Conservation (phyloP, 2,888 invertebrate genomes). For the Metellina segmentata region DNA sequence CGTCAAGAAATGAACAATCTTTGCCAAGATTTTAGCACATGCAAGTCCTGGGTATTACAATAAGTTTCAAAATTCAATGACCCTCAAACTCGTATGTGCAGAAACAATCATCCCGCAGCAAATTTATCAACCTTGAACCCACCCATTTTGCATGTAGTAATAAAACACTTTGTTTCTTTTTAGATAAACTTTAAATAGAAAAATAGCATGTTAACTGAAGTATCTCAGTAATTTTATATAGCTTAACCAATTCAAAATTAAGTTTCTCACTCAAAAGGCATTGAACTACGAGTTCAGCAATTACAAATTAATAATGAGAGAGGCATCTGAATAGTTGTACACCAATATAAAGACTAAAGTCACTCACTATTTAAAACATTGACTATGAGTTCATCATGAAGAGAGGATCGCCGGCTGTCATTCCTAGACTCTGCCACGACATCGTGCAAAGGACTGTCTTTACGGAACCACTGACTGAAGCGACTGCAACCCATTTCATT, state of each 20-base stretch:
- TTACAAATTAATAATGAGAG: not conserved
- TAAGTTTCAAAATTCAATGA: too few relatives aligned
- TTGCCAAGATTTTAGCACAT: too few relatives aligned
- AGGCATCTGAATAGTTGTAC: not conserved
- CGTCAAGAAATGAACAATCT: too few relatives aligned
- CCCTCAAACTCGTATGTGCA: too few relatives aligned
- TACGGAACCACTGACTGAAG: slow-evolving; percentile 85
- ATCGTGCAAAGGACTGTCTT: slow-evolving; percentile 63
- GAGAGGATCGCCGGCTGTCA: slow-evolving; percentile 70
- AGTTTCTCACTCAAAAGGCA: too few relatives aligned
- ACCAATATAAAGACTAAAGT: not conserved
- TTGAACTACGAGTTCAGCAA: too few relatives aligned
- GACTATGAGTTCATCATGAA: slow-evolving; percentile 76
- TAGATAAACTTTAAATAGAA: not conserved
- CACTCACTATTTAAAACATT: slow-evolving; percentile 74
- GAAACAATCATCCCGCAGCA: too few relatives aligned
- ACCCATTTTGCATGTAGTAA: not conserved
- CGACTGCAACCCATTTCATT: slow-evolving; percentile 82
- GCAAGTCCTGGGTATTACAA: too few relatives aligned
- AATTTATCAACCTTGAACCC: too few relatives aligned
- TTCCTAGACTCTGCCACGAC: slow-evolving; percentile 28
- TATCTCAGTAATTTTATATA: not conserved
- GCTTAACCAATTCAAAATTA: not conserved
- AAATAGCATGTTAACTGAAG: not conserved
- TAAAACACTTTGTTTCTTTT: not conserved